Evolutionary conservation across 2,113 vertebrate species (phyloP).

Genomic region (Carassius auratus): DNA sequence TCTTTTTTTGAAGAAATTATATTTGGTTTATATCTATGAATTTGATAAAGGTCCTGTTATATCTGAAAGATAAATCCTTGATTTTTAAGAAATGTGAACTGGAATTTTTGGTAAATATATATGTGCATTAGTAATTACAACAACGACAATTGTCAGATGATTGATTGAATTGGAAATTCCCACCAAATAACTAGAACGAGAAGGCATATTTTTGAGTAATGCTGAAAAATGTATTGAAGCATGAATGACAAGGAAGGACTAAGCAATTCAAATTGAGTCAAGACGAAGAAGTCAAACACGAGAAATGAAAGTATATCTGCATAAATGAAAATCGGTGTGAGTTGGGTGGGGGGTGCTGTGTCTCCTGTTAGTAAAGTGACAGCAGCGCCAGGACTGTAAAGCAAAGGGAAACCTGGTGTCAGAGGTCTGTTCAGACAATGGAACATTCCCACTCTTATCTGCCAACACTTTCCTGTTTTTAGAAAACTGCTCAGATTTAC

Average conservation of each 20-base stretch:
- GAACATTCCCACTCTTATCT: constrained; percentile 51
- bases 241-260: neutral
- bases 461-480: constrained; percentile 57
- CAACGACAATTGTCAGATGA: neutral
- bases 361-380: constrained; percentile 11
- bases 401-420: constrained; percentile 43
- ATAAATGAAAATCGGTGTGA: neutral
- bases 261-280: neutral
- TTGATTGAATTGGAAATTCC: neutral
- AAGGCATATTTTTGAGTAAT: neutral
- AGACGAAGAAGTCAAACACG: neutral
- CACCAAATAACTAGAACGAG: neutral
- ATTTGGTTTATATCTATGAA: neutral
- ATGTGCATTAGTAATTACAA: neutral
- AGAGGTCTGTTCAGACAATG: constrained; percentile 55
- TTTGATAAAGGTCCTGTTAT: neutral
- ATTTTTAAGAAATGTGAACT: neutral
- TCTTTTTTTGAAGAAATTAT: neutral
- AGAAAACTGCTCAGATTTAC: constrained; percentile 15
- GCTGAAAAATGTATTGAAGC: neutral
- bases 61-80: neutral
- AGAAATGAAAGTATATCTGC: neutral
- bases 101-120: neutral
- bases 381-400: constrained; percentile 1
- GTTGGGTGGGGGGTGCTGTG: neutral